phyloP scores from a whole-genome alignment of 1,140 invertebrate species.

The Triops cancriformis region DNA sequence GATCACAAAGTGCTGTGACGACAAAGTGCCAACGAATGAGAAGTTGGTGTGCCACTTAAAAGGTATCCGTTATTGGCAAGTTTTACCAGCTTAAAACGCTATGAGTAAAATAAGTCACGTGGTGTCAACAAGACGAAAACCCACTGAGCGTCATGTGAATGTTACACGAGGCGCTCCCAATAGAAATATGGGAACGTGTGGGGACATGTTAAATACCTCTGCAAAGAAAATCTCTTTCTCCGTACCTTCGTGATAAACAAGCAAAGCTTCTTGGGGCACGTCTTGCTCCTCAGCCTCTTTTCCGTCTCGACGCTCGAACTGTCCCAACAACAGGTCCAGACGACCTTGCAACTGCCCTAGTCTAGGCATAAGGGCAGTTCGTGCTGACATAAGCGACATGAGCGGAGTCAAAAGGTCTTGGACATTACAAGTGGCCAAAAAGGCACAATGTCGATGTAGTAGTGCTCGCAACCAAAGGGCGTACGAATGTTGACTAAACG shows the following conservation, averaged over 20 bases:
- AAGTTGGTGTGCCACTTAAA: too few species aligned
- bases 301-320: slow-evolving; percentile 32
- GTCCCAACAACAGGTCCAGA: slow-evolving; percentile 39
- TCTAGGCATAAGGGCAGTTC: slow-evolving; percentile 46
- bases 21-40: too few species aligned
- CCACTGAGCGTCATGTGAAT: too few species aligned
- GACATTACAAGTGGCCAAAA: slow-evolving; percentile 50
- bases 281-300: slow-evolving; percentile 26
- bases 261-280: slow-evolving; percentile 31
- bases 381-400: slow-evolving; percentile 50
- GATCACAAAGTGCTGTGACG: too few species aligned
- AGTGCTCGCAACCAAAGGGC: slow-evolving; percentile 50
- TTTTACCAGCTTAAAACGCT: too few species aligned
- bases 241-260: slow-evolving; percentile 33
- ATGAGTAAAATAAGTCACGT: too few species aligned
- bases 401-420: slow-evolving; percentile 48
- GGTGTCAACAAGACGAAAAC: too few species aligned
- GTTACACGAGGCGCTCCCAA: too few species aligned
- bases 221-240: not conserved
- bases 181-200: not conserved
- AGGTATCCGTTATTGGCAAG: too few species aligned
- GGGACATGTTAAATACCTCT: not conserved
- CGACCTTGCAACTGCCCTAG: slow-evolving; percentile 49
- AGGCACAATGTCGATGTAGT: slow-evolving; percentile 50
- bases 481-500: not conserved